phyloP scores from a whole-genome alignment of 2,888 invertebrate species.

The Syritta pipiens region DNA sequence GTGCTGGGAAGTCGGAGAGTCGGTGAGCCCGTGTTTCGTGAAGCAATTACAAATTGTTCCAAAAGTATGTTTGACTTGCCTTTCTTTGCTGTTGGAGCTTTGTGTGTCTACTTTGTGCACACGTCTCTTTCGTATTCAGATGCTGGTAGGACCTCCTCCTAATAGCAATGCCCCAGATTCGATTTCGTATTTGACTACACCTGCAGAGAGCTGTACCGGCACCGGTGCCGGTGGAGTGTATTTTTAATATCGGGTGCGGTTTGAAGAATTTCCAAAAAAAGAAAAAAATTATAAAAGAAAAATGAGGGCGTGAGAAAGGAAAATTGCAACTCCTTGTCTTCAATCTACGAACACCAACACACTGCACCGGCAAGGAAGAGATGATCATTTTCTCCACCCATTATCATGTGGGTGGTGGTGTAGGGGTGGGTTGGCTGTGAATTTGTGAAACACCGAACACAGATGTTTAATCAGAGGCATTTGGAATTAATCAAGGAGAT shows the following conservation, averaged over 20 bases:
- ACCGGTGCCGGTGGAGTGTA: no score
- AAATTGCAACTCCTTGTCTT: slow-evolving; percentile 15
- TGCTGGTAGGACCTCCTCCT: slow-evolving; percentile 14
- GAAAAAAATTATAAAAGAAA: slow-evolving; percentile 8
- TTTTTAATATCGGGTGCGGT: slow-evolving; percentile 4
- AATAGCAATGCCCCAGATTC: slow-evolving; percentile 47
- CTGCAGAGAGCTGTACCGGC: slow-evolving; percentile 24
- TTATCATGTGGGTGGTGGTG: not conserved
- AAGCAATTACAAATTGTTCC: slow-evolving; percentile 64
- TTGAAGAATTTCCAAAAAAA: slow-evolving; percentile 1
- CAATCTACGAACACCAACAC: not conserved
- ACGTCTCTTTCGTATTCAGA: slow-evolving; percentile 45
- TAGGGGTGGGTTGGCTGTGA: slow-evolving; percentile 10
- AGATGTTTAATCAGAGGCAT: slow-evolving; percentile 59
- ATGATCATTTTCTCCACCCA: slow-evolving; percentile 40
- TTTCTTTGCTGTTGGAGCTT: slow-evolving; percentile 10
- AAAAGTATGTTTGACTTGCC: slow-evolving; percentile 55
- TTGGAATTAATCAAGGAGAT: slow-evolving; percentile 54
- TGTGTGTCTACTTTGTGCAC: slow-evolving; percentile 13
- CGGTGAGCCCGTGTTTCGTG: slow-evolving; percentile 40
- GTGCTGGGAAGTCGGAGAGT: slow-evolving; percentile 5
- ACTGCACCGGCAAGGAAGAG: slow-evolving; percentile 2
- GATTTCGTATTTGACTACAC: slow-evolving; percentile 49
- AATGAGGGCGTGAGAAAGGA: slow-evolving; percentile 40
- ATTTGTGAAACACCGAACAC: slow-evolving; percentile 41